A percentile compares a stretch with the other conserved stretches of the same genome.
These are phyloP conservation scores for Sciurus vulgaris DNA, from an alignment of 2,797 vertebrate species.

Conservation along the genomic window DNA sequence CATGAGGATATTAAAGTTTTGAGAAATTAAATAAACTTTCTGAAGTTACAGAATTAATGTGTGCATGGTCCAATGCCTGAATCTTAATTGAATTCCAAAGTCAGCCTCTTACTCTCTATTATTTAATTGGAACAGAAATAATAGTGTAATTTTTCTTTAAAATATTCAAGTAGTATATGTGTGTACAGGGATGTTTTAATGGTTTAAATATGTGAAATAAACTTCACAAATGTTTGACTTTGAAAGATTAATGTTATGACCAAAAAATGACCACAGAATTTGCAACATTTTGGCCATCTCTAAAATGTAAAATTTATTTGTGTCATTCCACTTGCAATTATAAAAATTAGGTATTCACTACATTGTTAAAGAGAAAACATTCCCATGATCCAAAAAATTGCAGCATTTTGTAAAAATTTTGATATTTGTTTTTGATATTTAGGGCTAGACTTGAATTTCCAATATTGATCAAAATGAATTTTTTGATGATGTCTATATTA, in stretches of 20 bases:
- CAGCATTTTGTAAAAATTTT: neutral
- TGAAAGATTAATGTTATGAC: neutral
- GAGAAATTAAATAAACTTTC: conserved; percentile 5
- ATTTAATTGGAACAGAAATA: neutral
- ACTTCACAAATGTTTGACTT: neutral
- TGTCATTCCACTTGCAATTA: neutral
- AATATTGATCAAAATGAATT: neutral
- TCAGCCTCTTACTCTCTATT: neutral
- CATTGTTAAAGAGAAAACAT: neutral
- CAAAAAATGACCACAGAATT: neutral
- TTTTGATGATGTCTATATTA: neutral
- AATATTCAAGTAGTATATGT: neutral
- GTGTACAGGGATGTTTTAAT: neutral
- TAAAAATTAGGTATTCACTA: neutral
- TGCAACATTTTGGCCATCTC: neutral
- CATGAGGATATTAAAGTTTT: neutral
- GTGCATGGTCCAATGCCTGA: neutral
- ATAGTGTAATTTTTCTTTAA: neutral
- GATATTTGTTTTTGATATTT: neutral
- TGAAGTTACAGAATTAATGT: neutral
- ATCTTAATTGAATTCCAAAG: conserved; percentile 5
- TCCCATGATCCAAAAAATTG: neutral
- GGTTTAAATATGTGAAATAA: neutral
- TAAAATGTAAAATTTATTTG: conserved; percentile 15
- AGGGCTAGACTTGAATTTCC: neutral